These are phyloP conservation scores for Camponotus floridanus DNA, from an alignment of 1,140 invertebrate genomes.

Conservation along the genomic window DNA sequence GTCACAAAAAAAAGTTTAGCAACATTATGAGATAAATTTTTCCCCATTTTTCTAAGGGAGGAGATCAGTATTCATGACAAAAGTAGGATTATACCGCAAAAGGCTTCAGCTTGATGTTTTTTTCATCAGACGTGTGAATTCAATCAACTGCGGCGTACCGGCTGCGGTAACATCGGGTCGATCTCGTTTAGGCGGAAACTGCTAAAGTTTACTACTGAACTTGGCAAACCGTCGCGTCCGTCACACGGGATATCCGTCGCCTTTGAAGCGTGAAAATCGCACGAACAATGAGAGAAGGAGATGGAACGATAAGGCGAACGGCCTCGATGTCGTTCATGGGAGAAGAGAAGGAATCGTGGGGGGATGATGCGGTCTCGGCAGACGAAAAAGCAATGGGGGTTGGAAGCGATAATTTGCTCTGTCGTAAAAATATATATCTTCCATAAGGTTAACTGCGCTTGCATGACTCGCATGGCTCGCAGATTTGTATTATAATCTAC, in stretches of 20 bases:
- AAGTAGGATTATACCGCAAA: not conserved
- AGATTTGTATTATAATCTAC: constrained; percentile 38
- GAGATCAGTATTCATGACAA: not conserved
- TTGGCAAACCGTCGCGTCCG: constrained; percentile 65
- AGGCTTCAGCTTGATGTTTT: constrained; percentile 12
- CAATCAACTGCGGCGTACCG: constrained; percentile 40
- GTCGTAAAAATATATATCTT: constrained; percentile 62
- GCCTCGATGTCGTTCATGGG: not conserved
- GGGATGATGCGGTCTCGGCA: not conserved
- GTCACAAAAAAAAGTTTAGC: too few species aligned
- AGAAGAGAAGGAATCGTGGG: not conserved
- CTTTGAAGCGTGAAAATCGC: constrained; percentile 74
- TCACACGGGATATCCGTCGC: constrained; percentile 53
- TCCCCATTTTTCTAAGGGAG: not conserved
- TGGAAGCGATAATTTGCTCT: constrained; percentile 15
- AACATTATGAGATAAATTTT: not conserved
- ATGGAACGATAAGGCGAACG: constrained; percentile 4
- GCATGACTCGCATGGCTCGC: constrained; percentile 2
- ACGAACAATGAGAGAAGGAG: constrained; percentile 65
- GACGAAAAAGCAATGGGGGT: constrained; percentile 31
- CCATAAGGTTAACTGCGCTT: constrained; percentile 45
- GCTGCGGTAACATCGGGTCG: constrained; percentile 44
- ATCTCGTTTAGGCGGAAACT: constrained; percentile 63
- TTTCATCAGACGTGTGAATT: constrained; percentile 34
- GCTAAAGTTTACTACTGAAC: constrained; percentile 71